Percentiles rank a stretch among this genome's conserved stretches.
Conservation (phyloP, 2,797 vertebrate species). For the Siniperca scherzeri region DNA sequence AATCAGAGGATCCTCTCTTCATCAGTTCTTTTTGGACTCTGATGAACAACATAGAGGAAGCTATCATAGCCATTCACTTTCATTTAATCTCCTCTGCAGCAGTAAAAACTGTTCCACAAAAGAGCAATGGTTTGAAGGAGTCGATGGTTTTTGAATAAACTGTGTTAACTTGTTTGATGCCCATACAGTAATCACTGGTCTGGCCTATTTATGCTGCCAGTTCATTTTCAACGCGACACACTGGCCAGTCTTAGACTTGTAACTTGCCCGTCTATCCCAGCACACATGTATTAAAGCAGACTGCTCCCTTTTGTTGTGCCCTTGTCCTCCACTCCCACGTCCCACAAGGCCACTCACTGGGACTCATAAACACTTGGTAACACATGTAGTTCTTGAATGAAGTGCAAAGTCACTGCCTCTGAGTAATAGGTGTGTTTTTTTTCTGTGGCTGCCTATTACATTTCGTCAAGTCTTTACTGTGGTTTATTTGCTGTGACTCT, state of each 20-base stretch:
- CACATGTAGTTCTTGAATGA: conserved; percentile 74
- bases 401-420: conserved; percentile 68
- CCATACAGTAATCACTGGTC: conserved; percentile 51
- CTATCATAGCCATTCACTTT: neutral
- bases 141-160: no score
- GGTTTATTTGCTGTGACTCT: conserved; percentile 78
- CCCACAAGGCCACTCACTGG: conserved; percentile 69
- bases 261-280: conserved; percentile 68
- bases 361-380: conserved; percentile 78
- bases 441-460: conserved; percentile 71
- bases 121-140: no score
- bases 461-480: conserved; percentile 79
- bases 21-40: no score
- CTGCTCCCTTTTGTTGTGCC: conserved; percentile 66
- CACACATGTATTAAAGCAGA: conserved; percentile 70
- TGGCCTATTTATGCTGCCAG: conserved; percentile 15
- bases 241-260: conserved; percentile 62
- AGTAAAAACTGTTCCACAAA: neutral
- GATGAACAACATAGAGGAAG: neutral
- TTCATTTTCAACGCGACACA: conserved; percentile 54
- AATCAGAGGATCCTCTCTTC: no score
- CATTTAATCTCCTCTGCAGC: neutral
- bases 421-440: conserved; percentile 74
- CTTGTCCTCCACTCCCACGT: conserved; percentile 64
- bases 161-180: conserved; percentile 36